A percentile compares a stretch with the other conserved stretches of the same genome.
phyloP scores from a whole-genome alignment of 2,113 vertebrate species.

The Fulmarus glacialis region DNA sequence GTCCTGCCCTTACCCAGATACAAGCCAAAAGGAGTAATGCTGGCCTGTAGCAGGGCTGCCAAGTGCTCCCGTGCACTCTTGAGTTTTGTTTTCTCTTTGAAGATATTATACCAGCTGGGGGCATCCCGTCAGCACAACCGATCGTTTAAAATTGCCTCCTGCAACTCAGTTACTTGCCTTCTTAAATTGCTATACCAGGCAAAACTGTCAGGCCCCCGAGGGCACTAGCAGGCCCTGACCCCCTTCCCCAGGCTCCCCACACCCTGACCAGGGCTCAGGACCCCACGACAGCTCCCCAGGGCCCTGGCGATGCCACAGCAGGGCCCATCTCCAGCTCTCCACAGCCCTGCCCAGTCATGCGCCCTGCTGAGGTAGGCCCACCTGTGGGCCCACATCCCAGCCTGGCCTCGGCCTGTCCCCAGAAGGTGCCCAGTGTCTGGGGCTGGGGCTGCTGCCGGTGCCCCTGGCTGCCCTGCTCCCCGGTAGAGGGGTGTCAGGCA shows the following conservation, averaged over 20 bases:
- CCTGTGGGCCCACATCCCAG: rapidly evolving
- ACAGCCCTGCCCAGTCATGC: background rate
- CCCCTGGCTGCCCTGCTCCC: background rate
- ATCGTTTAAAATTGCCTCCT: background rate
- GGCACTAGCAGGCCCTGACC: background rate
- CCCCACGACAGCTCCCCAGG: rapidly evolving
- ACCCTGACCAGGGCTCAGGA: background rate
- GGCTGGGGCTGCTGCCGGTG: background rate
- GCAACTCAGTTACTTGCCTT: background rate
- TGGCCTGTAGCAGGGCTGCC: background rate
- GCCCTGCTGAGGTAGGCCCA: too few species aligned
- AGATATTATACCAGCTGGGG: background rate
- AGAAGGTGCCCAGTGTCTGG: rapidly evolving
- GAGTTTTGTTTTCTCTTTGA: background rate
- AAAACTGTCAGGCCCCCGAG: background rate
- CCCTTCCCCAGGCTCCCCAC: background rate
- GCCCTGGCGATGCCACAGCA: background rate
- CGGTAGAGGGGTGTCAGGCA: background rate
- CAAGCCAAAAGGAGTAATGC: background rate
- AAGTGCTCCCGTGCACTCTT: background rate
- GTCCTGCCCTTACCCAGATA: background rate
- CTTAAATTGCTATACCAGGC: background rate
- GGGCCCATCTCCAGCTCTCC: background rate
- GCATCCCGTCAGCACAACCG: background rate
- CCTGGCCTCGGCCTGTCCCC: background rate